Evolutionary conservation across 2,113 vertebrate species (phyloP), one percentile per base, ranked within the genome.

Genomic region (Bubalus kerabau): DNA sequence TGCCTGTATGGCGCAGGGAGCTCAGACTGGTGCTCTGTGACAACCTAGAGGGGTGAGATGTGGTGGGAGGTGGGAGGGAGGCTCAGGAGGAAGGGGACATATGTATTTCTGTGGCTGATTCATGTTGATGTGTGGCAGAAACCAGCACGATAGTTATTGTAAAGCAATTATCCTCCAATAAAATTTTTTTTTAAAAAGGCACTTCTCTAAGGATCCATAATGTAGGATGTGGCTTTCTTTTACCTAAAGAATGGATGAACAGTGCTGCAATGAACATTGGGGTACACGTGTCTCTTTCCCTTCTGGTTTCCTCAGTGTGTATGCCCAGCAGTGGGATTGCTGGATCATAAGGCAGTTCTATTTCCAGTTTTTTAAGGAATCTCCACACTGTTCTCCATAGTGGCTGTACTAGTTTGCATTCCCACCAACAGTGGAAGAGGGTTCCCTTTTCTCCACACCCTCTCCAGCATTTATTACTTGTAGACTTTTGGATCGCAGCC

Each of bases 191-290:
- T 0, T 46, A 2, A 1, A 43, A 86, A 13, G 21, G 13, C 1
- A 1, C 56, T 56, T 85, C 81, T 30, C 0, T 0, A 2, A 74
- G 16, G 16, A 21, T 40, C 52, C 0, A 0, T 76, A 43, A 30
- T 13, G 13, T 28, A 46, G n/a, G 9, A 0, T 48, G 57, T 14
- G 16, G 62, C 59, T 85, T 90, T 52, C 78, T 80, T 23, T 59
- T 56, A 50, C 48, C 84, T 4, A 36, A 36, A 89, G 59, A 50
- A 46, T 5, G 62, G 21, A 54, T 48, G 28, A 57, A 40, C 40
- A 40, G 40, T 40, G 40, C 40, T 40, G 40, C 40, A 2, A 40
- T 40, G 40, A 40, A 40, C 40, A 40, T 40, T 40, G 40, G 40
- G 40, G 40, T 40, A 40, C 40, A 3, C 40, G 40, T 40, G 40